Conservation (phyloP, 1,140 invertebrate genomes). For the Caenorhabditis inopinata region DNA sequence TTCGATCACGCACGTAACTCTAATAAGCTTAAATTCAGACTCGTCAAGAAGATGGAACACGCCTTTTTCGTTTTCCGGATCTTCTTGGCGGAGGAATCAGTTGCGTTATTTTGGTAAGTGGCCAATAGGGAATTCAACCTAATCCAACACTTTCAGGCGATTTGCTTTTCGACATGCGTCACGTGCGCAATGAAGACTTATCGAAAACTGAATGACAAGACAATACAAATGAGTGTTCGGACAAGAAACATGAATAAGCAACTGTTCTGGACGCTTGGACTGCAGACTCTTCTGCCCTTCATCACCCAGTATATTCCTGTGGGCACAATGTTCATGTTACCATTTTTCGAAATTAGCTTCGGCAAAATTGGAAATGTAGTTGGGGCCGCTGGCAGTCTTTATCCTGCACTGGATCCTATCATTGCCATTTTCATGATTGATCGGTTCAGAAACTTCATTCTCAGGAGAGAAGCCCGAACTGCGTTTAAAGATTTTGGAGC, state of each 20-base stretch:
- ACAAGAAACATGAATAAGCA: neutral
- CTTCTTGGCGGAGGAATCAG: neutral
- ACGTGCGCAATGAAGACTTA: neutral
- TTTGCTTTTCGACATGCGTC: neutral
- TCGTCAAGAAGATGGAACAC: neutral
- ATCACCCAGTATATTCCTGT: neutral
- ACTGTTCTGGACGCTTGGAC: neutral
- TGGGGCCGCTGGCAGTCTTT: neutral
- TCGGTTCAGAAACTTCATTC: neutral
- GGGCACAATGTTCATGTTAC: neutral
- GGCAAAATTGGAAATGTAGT: neutral
- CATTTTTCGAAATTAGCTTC: neutral
- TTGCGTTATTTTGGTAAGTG: slow-evolving; percentile 1
- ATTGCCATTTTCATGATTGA: slow-evolving; percentile 17
- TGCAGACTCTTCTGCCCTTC: slow-evolving; percentile 1
- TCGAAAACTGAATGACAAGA: neutral
- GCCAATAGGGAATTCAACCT: neutral
- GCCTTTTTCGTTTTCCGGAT: neutral
- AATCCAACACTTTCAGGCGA: neutral
- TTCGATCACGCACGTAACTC: no score
- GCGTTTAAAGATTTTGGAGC: neutral
- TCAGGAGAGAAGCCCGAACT: neutral
- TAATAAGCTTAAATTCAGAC: neutral
- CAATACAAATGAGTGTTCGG: neutral
- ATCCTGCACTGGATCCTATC: neutral